Evolutionary conservation across 2,797 vertebrate genomes (phyloP), one percentile per base, ranked within the genome.

Genomic region (Syngnathus rostellatus): DNA sequence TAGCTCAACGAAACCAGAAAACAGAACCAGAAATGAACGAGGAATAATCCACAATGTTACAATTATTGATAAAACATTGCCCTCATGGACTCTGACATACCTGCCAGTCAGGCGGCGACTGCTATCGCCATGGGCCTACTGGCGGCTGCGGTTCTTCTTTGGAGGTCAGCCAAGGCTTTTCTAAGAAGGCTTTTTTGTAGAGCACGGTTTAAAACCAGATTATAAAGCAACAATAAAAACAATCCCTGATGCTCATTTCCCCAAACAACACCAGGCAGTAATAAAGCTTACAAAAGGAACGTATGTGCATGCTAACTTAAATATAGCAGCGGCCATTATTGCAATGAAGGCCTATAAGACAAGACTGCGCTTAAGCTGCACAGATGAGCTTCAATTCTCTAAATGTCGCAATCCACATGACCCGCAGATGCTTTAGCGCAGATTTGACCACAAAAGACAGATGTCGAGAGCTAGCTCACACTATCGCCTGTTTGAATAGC

Each of bases 141-240:
- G 70, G 77, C 69, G 72, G 66, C 83, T 77, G 75, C 67, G 12
- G 62, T 72, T 81, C 65, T 77, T 65, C 60, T 60, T 67, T 8
- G 68, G 74, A 60, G 65, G 45, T 68, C 45, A 67, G 63, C 66
- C 72, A 87, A 85, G 87, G 79, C 78, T 76, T 81, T 86, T 83
- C 77, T 79, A 82, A 83, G 83, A 80, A 76, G 78, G 79, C 77
- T 85, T 83, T 31, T 87, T 76, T 88, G 81, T 84, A 84, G 83
- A 83, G 89, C 89, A 91, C 91, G 83, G 80, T 82, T 89, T 92
- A 91, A 92, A 92, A 85, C 84, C 91, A 89, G 90, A 91, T 93
- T 93, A 93, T 75, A 41, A 89, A 86, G 78, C 79, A 84, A 89
- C 81, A 88, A 86, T 85, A 85, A 88, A 63, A 87, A 83, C 86